phyloP scores from a whole-genome alignment of 2,797 vertebrate species.

The Enteromius anoplus region DNA sequence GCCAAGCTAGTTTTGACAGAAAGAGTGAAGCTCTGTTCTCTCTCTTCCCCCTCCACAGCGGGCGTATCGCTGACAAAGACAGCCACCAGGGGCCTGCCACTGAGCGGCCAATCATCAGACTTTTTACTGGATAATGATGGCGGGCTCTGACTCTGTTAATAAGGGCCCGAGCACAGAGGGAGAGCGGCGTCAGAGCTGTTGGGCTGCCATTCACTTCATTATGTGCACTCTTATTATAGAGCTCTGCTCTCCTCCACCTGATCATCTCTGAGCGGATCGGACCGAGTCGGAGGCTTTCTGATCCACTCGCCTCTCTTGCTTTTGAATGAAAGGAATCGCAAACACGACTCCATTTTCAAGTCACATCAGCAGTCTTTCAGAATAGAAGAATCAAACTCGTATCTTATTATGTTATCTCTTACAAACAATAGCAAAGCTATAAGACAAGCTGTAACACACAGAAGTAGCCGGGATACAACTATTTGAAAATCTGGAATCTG shows the following conservation, averaged over 20 bases:
- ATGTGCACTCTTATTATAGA: slow-evolving; percentile 70
- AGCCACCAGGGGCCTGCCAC: slow-evolving; percentile 86
- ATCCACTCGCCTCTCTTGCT: background rate
- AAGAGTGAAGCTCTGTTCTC: slow-evolving; percentile 72
- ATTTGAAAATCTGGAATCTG: too few species aligned
- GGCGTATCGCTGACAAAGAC: slow-evolving; percentile 79
- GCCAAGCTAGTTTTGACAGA: slow-evolving; percentile 89
- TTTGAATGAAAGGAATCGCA: background rate
- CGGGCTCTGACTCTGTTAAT: slow-evolving; percentile 77
- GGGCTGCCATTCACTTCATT: slow-evolving; percentile 75
- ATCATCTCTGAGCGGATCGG: slow-evolving; percentile 31
- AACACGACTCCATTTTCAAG: background rate
- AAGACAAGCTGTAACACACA: background rate
- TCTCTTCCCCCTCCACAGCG: slow-evolving; percentile 71
- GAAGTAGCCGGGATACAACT: background rate
- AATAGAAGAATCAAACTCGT: background rate
- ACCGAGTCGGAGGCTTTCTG: background rate
- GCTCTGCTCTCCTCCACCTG: slow-evolving; percentile 32
- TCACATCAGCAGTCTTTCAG: background rate
- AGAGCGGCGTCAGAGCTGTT: slow-evolving; percentile 53
- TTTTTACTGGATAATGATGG: slow-evolving; percentile 88
- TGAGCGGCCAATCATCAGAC: slow-evolving; percentile 81
- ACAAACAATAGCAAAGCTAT: background rate
- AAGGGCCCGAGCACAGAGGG: slow-evolving; percentile 62
- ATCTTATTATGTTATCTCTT: too few species aligned